Evolutionary conservation across 2,888 invertebrate species (phyloP).

Genomic region (Rhagophthalmus giganteus): DNA sequence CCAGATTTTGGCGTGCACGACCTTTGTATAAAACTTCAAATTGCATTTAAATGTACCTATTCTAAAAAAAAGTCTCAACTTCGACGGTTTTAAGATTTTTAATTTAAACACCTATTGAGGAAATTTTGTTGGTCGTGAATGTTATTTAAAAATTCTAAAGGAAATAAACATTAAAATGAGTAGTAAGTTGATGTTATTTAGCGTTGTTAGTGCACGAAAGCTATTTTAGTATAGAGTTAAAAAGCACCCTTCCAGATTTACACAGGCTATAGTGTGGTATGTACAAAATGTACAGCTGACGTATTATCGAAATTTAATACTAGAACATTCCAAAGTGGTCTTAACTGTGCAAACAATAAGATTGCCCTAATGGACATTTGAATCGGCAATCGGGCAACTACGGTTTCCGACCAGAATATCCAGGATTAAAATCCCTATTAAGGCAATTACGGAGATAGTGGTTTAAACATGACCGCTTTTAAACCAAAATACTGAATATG

Average conservation of each 20-base stretch:
- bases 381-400: conserved; percentile 52
- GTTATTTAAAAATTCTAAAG: too few relatives aligned
- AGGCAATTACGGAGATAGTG: conserved; percentile 45
- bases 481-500: conserved; percentile 16
- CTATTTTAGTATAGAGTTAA: too few relatives aligned
- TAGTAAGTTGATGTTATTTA: too few relatives aligned
- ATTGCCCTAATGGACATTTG: conserved; percentile 52
- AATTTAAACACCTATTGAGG: too few relatives aligned
- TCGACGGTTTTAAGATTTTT: too few relatives aligned
- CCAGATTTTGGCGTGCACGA: too few relatives aligned
- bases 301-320: conserved; percentile 21
- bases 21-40: too few relatives aligned
- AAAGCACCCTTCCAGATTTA: background rate
- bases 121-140: too few relatives aligned
- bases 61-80: too few relatives aligned
- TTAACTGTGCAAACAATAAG: conserved; percentile 52
- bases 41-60: too few relatives aligned
- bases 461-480: conserved; percentile 17
- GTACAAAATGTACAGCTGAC: background rate
- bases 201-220: too few relatives aligned
- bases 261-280: background rate
- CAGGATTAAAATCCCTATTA: conserved; percentile 49
- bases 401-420: conserved; percentile 46
- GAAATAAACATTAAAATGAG: too few relatives aligned
- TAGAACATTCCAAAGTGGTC: conserved; percentile 36